Percentiles rank a stretch among this genome's conserved stretches.
phyloP scores from a whole-genome alignment of 2,797 vertebrate genomes.

The Alauda arvensis region DNA sequence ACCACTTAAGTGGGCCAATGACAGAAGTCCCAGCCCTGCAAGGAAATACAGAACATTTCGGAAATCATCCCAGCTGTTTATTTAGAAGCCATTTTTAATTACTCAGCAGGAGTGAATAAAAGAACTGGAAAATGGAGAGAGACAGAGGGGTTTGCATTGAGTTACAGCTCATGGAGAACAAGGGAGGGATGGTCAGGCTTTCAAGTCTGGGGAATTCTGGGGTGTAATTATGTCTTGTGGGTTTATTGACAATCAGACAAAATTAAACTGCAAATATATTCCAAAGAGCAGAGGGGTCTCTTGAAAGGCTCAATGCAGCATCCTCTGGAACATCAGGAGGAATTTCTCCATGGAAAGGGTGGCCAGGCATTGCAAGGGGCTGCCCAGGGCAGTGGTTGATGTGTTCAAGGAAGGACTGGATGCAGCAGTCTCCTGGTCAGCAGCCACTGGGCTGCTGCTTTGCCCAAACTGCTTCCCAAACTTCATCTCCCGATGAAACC shows the following conservation, averaged over 20 bases:
- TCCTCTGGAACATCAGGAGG: neutral
- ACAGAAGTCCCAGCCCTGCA: conserved; percentile 56
- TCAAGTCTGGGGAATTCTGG: conserved; percentile 21
- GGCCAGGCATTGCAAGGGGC: neutral
- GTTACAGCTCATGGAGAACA: conserved; percentile 60
- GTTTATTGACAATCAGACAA: conserved; percentile 18
- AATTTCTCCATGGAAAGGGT: neutral
- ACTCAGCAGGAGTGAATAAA: conserved; percentile 78
- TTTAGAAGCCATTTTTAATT: conserved; percentile 87
- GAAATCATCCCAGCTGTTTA: conserved; percentile 82
- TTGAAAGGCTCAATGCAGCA: neutral
- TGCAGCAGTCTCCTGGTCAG: accelerated
- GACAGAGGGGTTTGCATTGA: conserved; percentile 64
- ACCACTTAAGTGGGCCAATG: conserved; percentile 76
- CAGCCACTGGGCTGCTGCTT: neutral
- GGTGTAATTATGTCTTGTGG: conserved; percentile 36
- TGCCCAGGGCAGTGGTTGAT: neutral
- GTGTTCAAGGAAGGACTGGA: neutral
- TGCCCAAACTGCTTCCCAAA: neutral
- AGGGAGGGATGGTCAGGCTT: conserved; percentile 11
- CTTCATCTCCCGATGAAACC: accelerated
- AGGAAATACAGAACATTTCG: conserved; percentile 62
- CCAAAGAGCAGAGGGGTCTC: neutral
- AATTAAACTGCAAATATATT: neutral
- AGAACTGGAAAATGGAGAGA: conserved; percentile 78